These are phyloP conservation scores for Mastomys natalensis DNA, from an alignment of 2,113 vertebrate genomes.

Conservation along the genomic window DNA sequence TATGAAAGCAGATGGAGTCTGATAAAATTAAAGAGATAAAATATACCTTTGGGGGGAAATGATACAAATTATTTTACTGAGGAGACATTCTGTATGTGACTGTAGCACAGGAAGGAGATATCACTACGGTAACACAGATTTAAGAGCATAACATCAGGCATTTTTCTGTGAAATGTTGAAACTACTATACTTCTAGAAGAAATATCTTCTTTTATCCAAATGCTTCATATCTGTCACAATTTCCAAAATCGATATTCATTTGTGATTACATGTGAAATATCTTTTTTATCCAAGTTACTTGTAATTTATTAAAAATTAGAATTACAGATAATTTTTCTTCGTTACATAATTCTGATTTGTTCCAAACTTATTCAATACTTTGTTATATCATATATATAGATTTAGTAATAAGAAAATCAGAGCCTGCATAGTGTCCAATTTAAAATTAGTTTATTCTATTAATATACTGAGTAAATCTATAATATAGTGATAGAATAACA, in stretches of 20 bases:
- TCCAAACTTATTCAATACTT: neutral
- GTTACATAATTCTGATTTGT: neutral
- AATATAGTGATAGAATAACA: slow-evolving; percentile 1
- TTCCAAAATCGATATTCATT: too few species aligned
- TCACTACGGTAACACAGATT: neutral
- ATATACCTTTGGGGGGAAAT: neutral
- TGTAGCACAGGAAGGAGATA: neutral
- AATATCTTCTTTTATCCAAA: neutral
- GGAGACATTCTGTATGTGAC: neutral
- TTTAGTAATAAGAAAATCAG: neutral
- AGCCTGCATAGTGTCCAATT: neutral
- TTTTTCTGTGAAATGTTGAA: neutral
- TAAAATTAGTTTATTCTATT: neutral
- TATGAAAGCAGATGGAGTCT: neutral
- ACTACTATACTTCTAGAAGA: neutral
- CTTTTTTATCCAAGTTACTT: too few species aligned
- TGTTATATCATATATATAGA: neutral
- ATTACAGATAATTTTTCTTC: too few species aligned
- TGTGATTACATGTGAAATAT: too few species aligned
- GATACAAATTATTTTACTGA: neutral
- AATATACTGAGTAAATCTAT: neutral
- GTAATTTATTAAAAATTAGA: too few species aligned
- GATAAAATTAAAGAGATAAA: slow-evolving; percentile 21
- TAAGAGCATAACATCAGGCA: neutral
- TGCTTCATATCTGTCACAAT: neutral